Evolutionary conservation across 92 coral and sea anemone species (phyloP).

Genomic region (Bergia puertoricense): DNA sequence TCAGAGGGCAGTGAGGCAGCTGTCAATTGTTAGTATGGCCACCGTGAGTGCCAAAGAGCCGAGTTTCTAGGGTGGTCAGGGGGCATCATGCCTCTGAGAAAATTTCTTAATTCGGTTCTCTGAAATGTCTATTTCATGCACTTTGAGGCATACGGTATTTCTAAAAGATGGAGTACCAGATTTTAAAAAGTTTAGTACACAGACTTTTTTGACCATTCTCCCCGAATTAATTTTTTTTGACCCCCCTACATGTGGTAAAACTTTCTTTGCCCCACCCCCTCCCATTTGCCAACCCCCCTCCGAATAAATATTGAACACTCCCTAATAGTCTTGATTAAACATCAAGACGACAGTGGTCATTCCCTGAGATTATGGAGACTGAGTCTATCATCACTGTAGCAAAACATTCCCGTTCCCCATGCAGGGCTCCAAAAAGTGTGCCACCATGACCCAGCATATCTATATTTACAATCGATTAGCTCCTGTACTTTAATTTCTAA

Average conservation of each 20-base stretch:
- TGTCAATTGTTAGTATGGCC: background rate
- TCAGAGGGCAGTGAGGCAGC: no score
- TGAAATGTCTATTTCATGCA: background rate
- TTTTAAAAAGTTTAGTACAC: background rate
- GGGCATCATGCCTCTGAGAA: constrained; percentile 5
- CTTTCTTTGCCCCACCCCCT: no score
- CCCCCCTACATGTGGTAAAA: no score
- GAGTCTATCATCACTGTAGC: no score
- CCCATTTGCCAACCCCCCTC: no score
- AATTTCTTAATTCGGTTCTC: constrained; percentile 2
- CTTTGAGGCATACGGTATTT: background rate
- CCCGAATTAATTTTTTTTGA: background rate
- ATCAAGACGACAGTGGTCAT: no score
- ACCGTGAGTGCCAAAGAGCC: constrained; percentile 5
- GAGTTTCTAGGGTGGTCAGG: constrained; percentile 1
- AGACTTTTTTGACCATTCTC: background rate
- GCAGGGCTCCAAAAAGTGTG: no score
- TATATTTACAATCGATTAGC: background rate
- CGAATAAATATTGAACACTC: no score
- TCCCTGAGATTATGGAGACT: no score
- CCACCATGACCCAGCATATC: background rate
- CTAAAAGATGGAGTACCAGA: constrained; percentile 3
- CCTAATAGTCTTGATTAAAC: no score
- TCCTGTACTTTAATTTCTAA: constrained; percentile 1
- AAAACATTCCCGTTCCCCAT: no score